Percentiles rank a stretch among this genome's conserved stretches.
Evolutionary conservation across 1,140 invertebrate species (phyloP).

Genomic region (Thaumatotibia leucotreta): DNA sequence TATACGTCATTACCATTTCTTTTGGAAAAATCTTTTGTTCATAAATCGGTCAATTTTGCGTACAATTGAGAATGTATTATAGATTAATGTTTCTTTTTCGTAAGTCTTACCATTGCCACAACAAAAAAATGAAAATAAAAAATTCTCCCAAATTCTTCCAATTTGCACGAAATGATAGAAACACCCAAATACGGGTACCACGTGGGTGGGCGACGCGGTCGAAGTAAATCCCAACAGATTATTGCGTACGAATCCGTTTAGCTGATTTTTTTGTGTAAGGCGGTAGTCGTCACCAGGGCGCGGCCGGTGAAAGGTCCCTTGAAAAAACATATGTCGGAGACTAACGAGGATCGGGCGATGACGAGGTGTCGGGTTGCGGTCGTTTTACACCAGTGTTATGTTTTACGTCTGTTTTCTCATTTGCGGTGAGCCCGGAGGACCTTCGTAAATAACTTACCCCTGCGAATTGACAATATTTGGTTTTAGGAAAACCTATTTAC

Average conservation of each 20-base stretch:
- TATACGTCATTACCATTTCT: too few species aligned
- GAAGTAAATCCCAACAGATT: conserved; percentile 63
- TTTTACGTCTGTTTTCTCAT: not conserved
- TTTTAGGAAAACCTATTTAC: not conserved
- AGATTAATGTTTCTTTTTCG: too few species aligned
- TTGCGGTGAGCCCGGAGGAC: conserved; percentile 16
- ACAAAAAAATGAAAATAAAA: too few species aligned
- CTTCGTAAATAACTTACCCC: conserved; percentile 11
- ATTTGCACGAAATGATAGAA: too few species aligned
- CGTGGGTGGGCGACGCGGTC: conserved; percentile 66
- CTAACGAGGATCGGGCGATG: conserved; percentile 22
- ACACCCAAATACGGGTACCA: conserved; percentile 68
- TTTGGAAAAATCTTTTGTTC: too few species aligned
- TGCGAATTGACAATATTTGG: not conserved
- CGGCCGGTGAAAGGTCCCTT: conserved; percentile 63
- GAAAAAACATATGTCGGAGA: conserved; percentile 56
- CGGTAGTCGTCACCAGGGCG: conserved; percentile 52
- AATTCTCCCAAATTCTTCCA: too few species aligned
- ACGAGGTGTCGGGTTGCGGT: conserved; percentile 45
- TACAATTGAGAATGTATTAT: too few species aligned
- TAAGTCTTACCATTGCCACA: too few species aligned
- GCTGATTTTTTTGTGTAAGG: conserved; percentile 60
- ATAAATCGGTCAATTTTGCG: too few species aligned
- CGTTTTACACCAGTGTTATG: not conserved
- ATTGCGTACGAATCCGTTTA: conserved; percentile 54